Percentiles rank a stretch among this genome's conserved stretches.
Conservation (phyloP, 1,140 invertebrate species). For the Pseudomyrmex concolor region DNA sequence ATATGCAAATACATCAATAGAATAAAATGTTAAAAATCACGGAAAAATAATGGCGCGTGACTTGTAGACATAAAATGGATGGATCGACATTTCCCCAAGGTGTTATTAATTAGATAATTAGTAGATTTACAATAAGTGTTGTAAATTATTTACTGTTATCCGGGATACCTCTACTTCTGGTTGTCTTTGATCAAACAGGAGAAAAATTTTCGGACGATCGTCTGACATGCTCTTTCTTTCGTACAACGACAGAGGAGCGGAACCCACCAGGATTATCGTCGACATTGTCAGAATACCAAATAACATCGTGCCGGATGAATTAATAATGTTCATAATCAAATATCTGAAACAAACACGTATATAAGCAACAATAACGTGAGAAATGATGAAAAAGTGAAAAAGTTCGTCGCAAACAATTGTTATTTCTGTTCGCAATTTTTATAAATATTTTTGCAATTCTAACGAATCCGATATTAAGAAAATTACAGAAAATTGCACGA, state of each 20-base stretch:
- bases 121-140: not conserved
- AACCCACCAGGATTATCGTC: constrained; percentile 66
- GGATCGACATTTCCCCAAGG: too few species aligned
- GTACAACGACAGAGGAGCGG: constrained; percentile 63
- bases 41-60: too few species aligned
- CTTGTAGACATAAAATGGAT: too few species aligned
- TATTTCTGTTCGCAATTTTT: not conserved
- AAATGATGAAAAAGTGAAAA: not conserved
- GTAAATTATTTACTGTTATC: not conserved
- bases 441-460: not conserved
- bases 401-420: not conserved
- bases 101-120: not conserved
- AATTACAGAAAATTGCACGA: not conserved
- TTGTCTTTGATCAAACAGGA: constrained; percentile 66
- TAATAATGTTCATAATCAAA: constrained; percentile 21
- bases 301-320: constrained; percentile 64
- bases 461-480: not conserved
- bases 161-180: constrained; percentile 69
- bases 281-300: constrained; percentile 66
- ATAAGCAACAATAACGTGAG: not conserved
- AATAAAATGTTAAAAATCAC: too few species aligned
- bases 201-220: constrained; percentile 65
- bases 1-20: too few species aligned
- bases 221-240: constrained; percentile 63
- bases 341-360: constrained; percentile 59